Evolutionary conservation across 2,888 invertebrate genomes (phyloP).

Genomic region (Metellina segmentata): DNA sequence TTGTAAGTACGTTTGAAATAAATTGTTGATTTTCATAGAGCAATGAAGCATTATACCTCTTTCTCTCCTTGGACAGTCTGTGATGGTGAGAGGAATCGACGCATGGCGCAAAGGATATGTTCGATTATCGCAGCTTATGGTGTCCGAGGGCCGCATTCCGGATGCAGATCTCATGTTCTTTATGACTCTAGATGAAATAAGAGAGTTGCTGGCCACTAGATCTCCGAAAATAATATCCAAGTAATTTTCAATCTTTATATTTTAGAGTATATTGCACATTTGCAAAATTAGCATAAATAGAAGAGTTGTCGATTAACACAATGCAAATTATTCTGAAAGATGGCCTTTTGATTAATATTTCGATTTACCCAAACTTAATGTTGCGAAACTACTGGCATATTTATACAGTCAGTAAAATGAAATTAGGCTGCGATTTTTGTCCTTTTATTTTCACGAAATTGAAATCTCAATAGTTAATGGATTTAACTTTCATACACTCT

Average conservation of each 20-base stretch:
- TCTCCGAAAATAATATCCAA: slow-evolving; percentile 64
- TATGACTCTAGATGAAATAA: slow-evolving; percentile 60
- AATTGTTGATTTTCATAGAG: background rate
- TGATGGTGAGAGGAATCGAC: slow-evolving; percentile 33
- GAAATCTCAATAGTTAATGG: background rate
- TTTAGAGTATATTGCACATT: no score
- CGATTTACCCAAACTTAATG: background rate
- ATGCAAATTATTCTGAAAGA: background rate
- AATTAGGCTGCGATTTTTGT: background rate
- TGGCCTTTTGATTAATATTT: background rate
- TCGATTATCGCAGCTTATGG: slow-evolving; percentile 55
- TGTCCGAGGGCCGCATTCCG: slow-evolving; percentile 66
- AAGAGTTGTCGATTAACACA: background rate
- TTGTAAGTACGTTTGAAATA: no score
- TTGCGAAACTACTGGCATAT: background rate
- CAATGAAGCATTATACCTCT: background rate
- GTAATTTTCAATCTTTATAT: slow-evolving; percentile 20
- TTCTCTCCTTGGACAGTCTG: slow-evolving; percentile 32
- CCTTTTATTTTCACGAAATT: background rate
- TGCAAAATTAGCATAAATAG: background rate
- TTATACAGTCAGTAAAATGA: background rate
- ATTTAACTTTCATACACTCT: background rate
- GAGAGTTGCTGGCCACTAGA: slow-evolving; percentile 52
- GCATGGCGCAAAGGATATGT: slow-evolving; percentile 50
- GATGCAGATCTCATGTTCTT: slow-evolving; percentile 66